Conservation (phyloP, 2,113 vertebrate species). For the Nyctereutes procyonoides region DNA sequence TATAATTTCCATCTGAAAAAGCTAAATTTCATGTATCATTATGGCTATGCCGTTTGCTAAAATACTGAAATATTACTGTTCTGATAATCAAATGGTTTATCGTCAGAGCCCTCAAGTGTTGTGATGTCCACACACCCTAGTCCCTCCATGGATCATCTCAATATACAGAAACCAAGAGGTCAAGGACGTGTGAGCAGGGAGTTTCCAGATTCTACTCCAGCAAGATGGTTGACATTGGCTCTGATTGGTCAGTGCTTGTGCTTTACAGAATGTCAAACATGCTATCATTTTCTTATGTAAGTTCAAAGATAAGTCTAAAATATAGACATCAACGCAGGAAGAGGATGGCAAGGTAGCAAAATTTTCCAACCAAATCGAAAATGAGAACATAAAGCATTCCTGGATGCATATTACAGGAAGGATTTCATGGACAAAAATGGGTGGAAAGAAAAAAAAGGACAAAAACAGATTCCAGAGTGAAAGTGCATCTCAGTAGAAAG, state of each 20-base stretch:
- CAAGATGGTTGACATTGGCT: neutral
- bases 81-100: neutral
- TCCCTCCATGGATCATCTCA: neutral
- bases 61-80: neutral
- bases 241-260: neutral
- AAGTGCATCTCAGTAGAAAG: neutral
- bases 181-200: neutral
- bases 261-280: neutral
- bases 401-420: neutral
- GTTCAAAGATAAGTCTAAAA: slow-evolving; percentile 7
- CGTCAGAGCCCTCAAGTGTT: neutral
- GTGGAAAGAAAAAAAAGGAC: neutral
- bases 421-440: neutral
- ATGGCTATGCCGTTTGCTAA: neutral
- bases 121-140: neutral
- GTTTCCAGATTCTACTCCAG: neutral
- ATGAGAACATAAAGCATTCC: neutral
- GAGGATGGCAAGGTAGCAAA: neutral
- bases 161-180: neutral
- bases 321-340: neutral
- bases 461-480: neutral
- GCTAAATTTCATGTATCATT: neutral
- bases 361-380: neutral
- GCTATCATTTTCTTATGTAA: neutral
- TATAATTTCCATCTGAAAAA: neutral